Evolutionary conservation across 1,140 invertebrate genomes (phyloP), one percentile per base, ranked within the genome.

Genomic region (Dreissena rostriformis): DNA sequence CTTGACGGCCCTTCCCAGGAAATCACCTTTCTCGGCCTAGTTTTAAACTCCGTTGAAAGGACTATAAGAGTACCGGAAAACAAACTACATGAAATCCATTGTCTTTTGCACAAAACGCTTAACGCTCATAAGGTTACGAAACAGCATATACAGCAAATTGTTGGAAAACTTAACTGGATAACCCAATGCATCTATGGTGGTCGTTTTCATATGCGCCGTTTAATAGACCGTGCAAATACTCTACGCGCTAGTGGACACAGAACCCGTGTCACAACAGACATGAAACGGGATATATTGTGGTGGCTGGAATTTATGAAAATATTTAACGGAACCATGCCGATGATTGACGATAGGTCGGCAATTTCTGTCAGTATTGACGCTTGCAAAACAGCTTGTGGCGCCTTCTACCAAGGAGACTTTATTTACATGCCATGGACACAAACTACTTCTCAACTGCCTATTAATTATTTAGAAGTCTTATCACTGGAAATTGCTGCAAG

Each of bases 111-210:
- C 1, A n/a, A n/a, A 55, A 53, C 55, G 19, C 26, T n/a, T 2
- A 57, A 24, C 12, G 10, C 8, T 28, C 57, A 72, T n/a, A 52
- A 55, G n/a, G 75, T 55, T 12, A 66, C 75, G 19, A 65, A 67
- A 52, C 17, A 15, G 26, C 55, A 78, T 51, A 24, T 78, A 14
- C 49, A 78, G 29, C 26, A 68, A 24, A 5, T 68, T 6, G 66
- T 68, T 55, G 75, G 57, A 26, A 65, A 78, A 65, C 61, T 78
- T 8, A 49, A 68, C 49, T 79, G 61, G 61, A 28, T 63, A 52
- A 79, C 29, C 15, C 29, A 68, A 52, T 57, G 55, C 63, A 52
- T 79, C 11, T 55, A 52, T 26, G 63, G 76, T 17, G 76, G 63
- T 15, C 24, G 65, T 66, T 52, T 65, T 28, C 26, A 26, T 29